Evolutionary conservation across 2,888 invertebrate species (phyloP), one percentile per base, ranked within the genome.

Genomic region (Ligdia adustata): DNA sequence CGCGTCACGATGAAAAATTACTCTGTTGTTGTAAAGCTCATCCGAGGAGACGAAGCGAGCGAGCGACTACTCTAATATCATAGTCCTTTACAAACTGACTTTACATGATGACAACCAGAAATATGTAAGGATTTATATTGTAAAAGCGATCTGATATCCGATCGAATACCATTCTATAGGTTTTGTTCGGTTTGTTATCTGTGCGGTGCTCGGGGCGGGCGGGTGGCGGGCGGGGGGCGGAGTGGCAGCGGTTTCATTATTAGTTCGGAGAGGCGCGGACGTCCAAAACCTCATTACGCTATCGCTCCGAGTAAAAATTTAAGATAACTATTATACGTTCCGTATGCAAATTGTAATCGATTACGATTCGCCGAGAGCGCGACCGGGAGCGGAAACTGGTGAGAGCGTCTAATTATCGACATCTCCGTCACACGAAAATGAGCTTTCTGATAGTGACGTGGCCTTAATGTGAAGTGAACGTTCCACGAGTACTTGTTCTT

Each of bases 1-100:
- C 37, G 45, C 45, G 45, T 29, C 42, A 40, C 42, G 67, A 75
- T 81, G 82, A 82, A 82, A 82, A 81, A 84, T 83, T 76, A 76
- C 77, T 64, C 60, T 75, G 80, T 81, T 81, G 78, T 81, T 79
- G 56, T 52, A 37, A 32, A 40, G 24, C 40, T 33, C 26, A 27
- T 26, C 40, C 35, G 32, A 33, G 22, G 13, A n/a, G 15, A 6
- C 26, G 11, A n/a, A 12, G 1, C 18, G 28, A 28, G 16, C 32
- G 31, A 13, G 33, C 33, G 24, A 22, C 6, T 22, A 6, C 22
- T 22, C 22, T 2, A n/a, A 6, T 22, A 14, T 15, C 26, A 9
- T 12, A 7, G 20, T 11, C 29, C 47, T 34, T 39, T 34, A 16
- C 40, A 34, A 40, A 31, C 34, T 16, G 33, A 42, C 41, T 42